These are phyloP conservation scores for Melanerpes formicivorus DNA, from an alignment of 2,113 vertebrate genomes.

Conservation along the genomic window DNA sequence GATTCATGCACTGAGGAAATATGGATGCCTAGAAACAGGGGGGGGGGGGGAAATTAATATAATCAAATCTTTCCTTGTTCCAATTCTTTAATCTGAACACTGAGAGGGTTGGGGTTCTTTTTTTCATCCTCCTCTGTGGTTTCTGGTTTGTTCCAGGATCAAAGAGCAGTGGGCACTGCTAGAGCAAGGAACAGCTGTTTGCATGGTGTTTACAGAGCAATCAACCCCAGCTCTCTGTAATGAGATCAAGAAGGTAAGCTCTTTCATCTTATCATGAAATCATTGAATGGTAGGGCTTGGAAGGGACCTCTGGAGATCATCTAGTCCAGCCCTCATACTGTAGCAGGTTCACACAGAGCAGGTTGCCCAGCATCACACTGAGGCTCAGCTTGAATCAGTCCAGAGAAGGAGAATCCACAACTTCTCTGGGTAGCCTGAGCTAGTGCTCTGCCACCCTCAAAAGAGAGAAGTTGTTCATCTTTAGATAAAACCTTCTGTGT, in stretches of 20 bases:
- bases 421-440: too few relatives aligned
- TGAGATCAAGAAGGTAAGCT: background rate
- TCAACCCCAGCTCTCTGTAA: background rate
- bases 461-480: too few relatives aligned
- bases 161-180: background rate
- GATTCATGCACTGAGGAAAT: background rate
- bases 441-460: too few relatives aligned
- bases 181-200: background rate
- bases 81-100: background rate
- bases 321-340: background rate
- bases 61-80: background rate
- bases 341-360: background rate
- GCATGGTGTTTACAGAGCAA: background rate
- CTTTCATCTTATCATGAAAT: background rate
- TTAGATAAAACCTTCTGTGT: too few relatives aligned
- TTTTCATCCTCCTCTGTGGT: background rate
- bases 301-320: background rate
- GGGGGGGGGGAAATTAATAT: too few relatives aligned
- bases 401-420: too few relatives aligned
- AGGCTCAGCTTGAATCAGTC: too few relatives aligned
- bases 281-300: background rate
- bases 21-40: background rate
- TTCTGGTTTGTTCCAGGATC: slow-evolving; percentile 18
- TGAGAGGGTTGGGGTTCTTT: background rate
- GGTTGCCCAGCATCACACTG: too few relatives aligned